phyloP scores from a whole-genome alignment of 2,113 vertebrate species.

The Collichthys lucidus region DNA sequence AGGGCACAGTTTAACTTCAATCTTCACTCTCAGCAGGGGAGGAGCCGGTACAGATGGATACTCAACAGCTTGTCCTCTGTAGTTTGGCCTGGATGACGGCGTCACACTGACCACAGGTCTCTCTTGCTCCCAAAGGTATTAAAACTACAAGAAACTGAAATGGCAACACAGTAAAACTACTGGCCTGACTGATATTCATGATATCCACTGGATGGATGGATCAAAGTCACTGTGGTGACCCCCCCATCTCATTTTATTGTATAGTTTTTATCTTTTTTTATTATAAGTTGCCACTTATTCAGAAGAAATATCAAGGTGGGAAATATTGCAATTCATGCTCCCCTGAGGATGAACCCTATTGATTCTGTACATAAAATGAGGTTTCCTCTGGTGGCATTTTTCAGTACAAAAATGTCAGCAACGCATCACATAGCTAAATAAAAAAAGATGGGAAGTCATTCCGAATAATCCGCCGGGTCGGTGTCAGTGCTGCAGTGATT shows the following conservation, averaged over 20 bases:
- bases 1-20: slow-evolving; percentile 34
- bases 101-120: background rate
- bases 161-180: background rate
- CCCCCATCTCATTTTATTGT: background rate
- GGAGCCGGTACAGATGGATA: slow-evolving; percentile 6
- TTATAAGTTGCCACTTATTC: background rate
- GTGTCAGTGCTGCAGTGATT: background rate
- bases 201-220: background rate
- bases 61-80: slow-evolving; percentile 39
- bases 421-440: slow-evolving; percentile 28
- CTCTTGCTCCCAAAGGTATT: background rate
- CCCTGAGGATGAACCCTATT: background rate
- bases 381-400: slow-evolving; percentile 1
- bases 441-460: slow-evolving; percentile 15
- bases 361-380: background rate
- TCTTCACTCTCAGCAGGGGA: slow-evolving; percentile 41
- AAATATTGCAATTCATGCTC: background rate
- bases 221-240: background rate
- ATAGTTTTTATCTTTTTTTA: too few species aligned
- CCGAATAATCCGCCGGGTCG: background rate
- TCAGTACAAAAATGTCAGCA: slow-evolving; percentile 42
- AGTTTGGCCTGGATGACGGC: slow-evolving; percentile 14
- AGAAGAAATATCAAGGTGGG: background rate
- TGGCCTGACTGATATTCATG: background rate
- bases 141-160: background rate